phyloP scores from a whole-genome alignment of 2,888 invertebrate genomes.

The Phyto melanocephala region DNA sequence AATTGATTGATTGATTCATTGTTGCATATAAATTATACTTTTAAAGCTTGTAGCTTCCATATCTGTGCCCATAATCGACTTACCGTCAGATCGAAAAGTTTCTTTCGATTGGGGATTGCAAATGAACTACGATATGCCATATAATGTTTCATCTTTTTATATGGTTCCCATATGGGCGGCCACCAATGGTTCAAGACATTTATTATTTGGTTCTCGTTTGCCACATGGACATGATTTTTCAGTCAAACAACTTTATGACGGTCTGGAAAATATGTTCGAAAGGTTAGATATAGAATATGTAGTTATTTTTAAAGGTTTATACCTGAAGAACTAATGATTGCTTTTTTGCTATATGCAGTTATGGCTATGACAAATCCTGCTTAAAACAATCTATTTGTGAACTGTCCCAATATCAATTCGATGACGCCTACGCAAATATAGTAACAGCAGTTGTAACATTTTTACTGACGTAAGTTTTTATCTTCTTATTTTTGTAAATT shows the following conservation, averaged over 20 bases:
- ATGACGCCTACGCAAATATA: constrained; percentile 80
- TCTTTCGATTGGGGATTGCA: constrained; percentile 77
- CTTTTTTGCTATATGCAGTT: too few species aligned
- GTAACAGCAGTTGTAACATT: constrained; percentile 84
- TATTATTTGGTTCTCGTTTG: neutral
- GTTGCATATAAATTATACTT: neutral
- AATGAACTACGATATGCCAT: constrained; percentile 76
- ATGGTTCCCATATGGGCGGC: constrained; percentile 72
- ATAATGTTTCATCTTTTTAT: constrained; percentile 71
- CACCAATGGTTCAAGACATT: neutral
- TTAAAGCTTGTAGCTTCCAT: constrained; percentile 65
- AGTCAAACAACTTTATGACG: constrained; percentile 73
- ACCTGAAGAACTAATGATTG: too few species aligned
- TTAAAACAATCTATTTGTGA: constrained; percentile 85
- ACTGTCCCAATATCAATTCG: constrained; percentile 82
- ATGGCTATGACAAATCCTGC: constrained; percentile 84
- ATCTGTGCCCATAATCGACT: constrained; percentile 71
- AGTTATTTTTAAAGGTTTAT: neutral
- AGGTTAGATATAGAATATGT: constrained; percentile 31
- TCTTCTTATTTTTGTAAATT: too few species aligned
- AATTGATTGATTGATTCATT: too few species aligned
- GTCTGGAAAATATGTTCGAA: constrained; percentile 70
- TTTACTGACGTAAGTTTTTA: constrained; percentile 85
- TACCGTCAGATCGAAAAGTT: constrained; percentile 70
- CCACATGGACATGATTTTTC: constrained; percentile 73